Evolutionary conservation across 2,888 invertebrate genomes (phyloP), one percentile per base, ranked within the genome.

Genomic region (Trisateles emortualis): DNA sequence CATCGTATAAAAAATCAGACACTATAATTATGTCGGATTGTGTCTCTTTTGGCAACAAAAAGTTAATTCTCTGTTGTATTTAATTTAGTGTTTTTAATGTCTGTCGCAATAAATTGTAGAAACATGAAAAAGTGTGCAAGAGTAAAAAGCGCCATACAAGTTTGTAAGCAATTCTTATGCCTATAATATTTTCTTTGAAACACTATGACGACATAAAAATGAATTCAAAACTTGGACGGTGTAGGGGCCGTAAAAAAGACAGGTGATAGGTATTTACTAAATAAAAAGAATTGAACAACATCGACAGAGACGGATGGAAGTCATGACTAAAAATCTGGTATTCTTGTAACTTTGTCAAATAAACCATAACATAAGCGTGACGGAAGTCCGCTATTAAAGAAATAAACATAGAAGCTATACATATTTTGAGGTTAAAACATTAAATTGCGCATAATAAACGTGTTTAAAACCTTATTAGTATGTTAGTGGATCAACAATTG

Each of bases 1-100:
- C 43, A 39, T 26, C 35, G 2, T 30, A 30, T n/a, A 32, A 13
- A 38, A 41, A 52, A 44, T 42, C 1, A 16, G 13, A 44, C 29
- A 32, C 30, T 51, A 24, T 22, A 42, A 32, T 40, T n/a, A 19
- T 13, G 30, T 30, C 9, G 42, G 49, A 43, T 43, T 50, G 42
- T 49, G 42, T 50, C 42, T 50, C 42, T 29, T 35, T 29, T 17
- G 9, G 26, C 22, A 48, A 41, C 11, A 42, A 42, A 42, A 29
- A 42, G 0, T 29, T 35, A 33, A 19, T 38, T 38, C n/a, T 19
- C 5, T 2, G 5, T 3, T 19, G 19, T 19, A 19, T 19, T 19
- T 5, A 19, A 2, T 19, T 19, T 19, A 19, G 19, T 13, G 16
- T 35, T 14, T 33, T 33, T n/a, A 9, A 13, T 33, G 13, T 33